Evolutionary conservation across 2,888 invertebrate genomes (phyloP).

Genomic region (Acronicta alni): DNA sequence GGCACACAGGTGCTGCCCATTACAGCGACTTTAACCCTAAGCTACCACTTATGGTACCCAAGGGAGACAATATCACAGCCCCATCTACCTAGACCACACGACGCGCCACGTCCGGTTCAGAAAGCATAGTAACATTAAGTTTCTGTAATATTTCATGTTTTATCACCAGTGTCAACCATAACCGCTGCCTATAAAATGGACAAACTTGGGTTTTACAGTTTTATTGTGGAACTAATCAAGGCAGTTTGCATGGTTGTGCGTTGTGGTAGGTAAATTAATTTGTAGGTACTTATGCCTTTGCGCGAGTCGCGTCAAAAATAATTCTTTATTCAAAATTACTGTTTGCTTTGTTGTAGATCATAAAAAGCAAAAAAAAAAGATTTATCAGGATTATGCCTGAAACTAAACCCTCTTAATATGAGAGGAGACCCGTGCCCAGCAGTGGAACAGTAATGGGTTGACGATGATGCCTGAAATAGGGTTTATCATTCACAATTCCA

Average conservation of each 20-base stretch:
- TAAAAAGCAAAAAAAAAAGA: no score
- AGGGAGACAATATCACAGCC: background rate
- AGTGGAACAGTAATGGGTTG: no score
- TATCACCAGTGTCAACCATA: slow-evolving; percentile 19
- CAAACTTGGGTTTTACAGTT: slow-evolving; percentile 12
- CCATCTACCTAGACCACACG: background rate
- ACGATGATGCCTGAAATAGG: no score
- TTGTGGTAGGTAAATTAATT: slow-evolving; percentile 10
- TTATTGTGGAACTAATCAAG: slow-evolving; percentile 18
- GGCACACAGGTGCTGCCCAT: slow-evolving; percentile 8
- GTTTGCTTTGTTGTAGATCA: no score
- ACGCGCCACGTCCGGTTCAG: background rate
- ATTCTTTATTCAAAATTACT: no score
- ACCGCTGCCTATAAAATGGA: slow-evolving; percentile 11
- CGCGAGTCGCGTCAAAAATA: no score
- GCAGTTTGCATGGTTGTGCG: slow-evolving; percentile 8
- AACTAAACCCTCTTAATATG: no score
- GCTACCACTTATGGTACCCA: background rate
- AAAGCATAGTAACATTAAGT: slow-evolving; percentile 17
- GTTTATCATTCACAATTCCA: no score
- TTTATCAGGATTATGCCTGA: no score
- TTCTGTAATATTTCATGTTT: slow-evolving; percentile 22
- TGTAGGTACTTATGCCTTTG: background rate
- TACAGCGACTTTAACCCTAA: slow-evolving; percentile 8
- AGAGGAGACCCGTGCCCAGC: no score